A percentile compares a stretch with the other conserved stretches of the same genome.
phyloP scores from a whole-genome alignment of 1,140 invertebrate species.

The Pararge aegeria region DNA sequence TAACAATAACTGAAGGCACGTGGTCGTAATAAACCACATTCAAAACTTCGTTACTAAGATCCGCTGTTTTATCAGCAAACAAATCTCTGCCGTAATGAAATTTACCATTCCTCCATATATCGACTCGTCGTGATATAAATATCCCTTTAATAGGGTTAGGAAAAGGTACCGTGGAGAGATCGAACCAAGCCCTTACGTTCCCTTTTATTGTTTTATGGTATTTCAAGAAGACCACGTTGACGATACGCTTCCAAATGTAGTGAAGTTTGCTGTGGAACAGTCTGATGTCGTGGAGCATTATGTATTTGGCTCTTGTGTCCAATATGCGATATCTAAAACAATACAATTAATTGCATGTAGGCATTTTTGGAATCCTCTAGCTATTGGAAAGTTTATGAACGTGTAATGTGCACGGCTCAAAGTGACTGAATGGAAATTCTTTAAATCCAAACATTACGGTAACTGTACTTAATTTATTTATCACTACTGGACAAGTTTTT shows the following conservation, averaged over 20 bases:
- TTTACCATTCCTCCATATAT: constrained; percentile 83
- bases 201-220: constrained; percentile 68
- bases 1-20: constrained; percentile 83
- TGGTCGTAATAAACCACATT: constrained; percentile 86
- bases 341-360: not conserved
- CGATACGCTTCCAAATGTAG: constrained; percentile 88
- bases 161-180: constrained; percentile 86
- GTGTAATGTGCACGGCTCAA: too few relatives aligned
- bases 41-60: constrained; percentile 80
- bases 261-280: constrained; percentile 83
- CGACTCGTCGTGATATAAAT: constrained; percentile 80
- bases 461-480: too few relatives aligned
- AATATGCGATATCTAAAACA: constrained; percentile 83
- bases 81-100: constrained; percentile 80
- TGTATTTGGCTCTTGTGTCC: constrained; percentile 84
- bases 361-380: not conserved
- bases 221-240: constrained; percentile 87
- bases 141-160: constrained; percentile 80
- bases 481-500: too few relatives aligned
- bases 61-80: constrained; percentile 81
- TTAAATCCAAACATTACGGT: too few relatives aligned
- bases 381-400: too few relatives aligned
- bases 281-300: constrained; percentile 84
- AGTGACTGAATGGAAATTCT: too few relatives aligned
- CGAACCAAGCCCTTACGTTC: constrained; percentile 79